phyloP scores from a whole-genome alignment of 2,797 vertebrate species.

The Phoeniculus purpureus region DNA sequence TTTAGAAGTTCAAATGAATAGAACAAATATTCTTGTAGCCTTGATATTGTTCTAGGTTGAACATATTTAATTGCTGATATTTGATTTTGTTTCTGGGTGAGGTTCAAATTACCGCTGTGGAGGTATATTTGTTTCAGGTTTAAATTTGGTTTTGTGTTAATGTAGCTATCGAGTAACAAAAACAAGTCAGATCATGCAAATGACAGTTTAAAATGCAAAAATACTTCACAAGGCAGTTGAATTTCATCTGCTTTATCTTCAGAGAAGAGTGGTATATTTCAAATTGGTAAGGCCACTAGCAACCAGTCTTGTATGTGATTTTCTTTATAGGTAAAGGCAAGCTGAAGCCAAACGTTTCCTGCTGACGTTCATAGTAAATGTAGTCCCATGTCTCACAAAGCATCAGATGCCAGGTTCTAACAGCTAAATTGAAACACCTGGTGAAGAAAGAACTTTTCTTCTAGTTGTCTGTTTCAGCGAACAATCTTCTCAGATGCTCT shows the following conservation, averaged over 20 bases:
- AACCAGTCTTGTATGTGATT: background rate
- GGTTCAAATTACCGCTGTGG: background rate
- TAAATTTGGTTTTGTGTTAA: conserved; percentile 56
- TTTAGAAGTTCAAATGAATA: background rate
- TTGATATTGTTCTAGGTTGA: conserved; percentile 22
- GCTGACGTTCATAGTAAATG: background rate
- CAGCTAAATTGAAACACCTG: background rate
- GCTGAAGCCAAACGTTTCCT: background rate
- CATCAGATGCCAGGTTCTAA: background rate
- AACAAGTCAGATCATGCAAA: conserved; percentile 2
- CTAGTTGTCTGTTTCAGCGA: background rate
- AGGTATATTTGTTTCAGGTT: conserved; percentile 25
- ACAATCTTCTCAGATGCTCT: background rate
- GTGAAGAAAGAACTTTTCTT: conserved; percentile 7
- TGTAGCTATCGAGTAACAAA: conserved; percentile 19
- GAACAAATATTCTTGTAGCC: background rate
- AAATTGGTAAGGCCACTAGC: background rate
- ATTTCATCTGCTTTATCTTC: conserved; percentile 16
- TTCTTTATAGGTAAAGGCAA: background rate
- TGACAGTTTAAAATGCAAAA: conserved; percentile 15
- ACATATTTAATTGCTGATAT: background rate
- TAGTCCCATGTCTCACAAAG: background rate
- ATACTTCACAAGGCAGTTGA: background rate
- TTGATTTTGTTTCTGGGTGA: conserved; percentile 16
- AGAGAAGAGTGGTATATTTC: conserved; percentile 1